Evolutionary conservation across 2,797 vertebrate genomes (phyloP), one percentile per base, ranked within the genome.

Genomic region (Steatocranus sp.): DNA sequence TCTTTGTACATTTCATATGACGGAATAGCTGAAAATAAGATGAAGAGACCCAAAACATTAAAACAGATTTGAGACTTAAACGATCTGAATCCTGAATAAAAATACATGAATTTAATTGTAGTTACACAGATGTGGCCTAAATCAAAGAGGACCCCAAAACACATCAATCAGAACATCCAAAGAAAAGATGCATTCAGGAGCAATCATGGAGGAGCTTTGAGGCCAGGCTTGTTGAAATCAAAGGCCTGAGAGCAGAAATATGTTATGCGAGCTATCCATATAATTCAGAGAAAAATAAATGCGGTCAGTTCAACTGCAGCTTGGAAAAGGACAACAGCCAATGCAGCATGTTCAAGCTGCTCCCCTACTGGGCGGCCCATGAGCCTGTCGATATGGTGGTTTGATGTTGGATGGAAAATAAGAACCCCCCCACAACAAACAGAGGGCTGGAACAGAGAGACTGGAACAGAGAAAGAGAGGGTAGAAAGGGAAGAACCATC

Each of bases 121-220:
- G 68, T 87, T 53, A 30, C 23, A 85, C 87, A 86, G 88, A 94
- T 93, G 89, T 92, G 91, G 91, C 95, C 94, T 94, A 91, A 94
- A 95, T 96, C 91, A 95, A 96, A 93, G 95, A 94, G 92, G 91
- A 85, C 81, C 66, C 94, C 92, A 97, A 96, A 96, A 97, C 97
- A 95, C 96, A 96, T 97, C 97, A 96, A 91, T 95, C 83, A 93
- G 91, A 96, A 95, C 96, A 96, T 97, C 94, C 95, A 95, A 97
- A 92, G 92, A 93, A 96, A 93, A 83, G 93, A 91, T 95, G 93
- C 94, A 90, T 95, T 96, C 95, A 94, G 96, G 94, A 93, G 95
- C 93, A 94, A 93, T 96, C 90, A 94, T 95, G 91, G 93, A 94
- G 92, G 93, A 94, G 95, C 95, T 95, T 96, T 97, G 97, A 97